Evolutionary conservation across 2,113 vertebrate genomes (phyloP), one percentile per base, ranked within the genome.

Genomic region (cattle (Bos taurus)): DNA sequence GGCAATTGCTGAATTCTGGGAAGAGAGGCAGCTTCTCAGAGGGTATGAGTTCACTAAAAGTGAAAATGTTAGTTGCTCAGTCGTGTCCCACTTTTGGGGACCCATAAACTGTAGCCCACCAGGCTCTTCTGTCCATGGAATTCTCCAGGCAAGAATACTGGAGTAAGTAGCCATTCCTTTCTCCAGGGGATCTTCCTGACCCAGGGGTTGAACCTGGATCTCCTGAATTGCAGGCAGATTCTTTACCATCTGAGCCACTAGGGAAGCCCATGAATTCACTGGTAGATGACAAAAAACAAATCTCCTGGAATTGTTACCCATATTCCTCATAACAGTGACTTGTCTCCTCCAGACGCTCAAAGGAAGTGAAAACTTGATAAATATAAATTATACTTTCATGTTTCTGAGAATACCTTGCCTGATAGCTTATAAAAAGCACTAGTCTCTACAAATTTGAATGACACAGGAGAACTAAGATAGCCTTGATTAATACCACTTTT

Each of bases 321-420:
- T 26, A 10, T 77, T 67, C 23, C 15, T 56, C 33, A 50, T 3
- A 16, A 33, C 36, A 19, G 40, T 48, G 30, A 15, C 11, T 2
- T 0, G 0, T 83, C 19, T 97, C 33, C 28, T 94, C 30, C 36
- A 77, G 40, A 64, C 21, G 33, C 40, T 56, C 54, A 50, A 82
- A 86, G 23, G 33, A 80, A 94, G 25, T 64, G 5, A 15, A 87
- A 95, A 92, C 17, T 26, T 25, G 36, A 56, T 94, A 59, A 36
- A 57, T 33, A 30, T 81, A 52, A 50, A 14, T 74, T 52, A 36
- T 21, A 25, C 80, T 81, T 80, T 60, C 71, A 30, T 84, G 57
- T 93, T 59, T 97, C 21, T 96, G 71, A 92, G 46, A 91, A 5
- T 56, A 52, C 43, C 40, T 94, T 97, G 36, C 33, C 30, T 50